Conservation (phyloP, 2,113 vertebrate species). For the Colaptes auratus region DNA sequence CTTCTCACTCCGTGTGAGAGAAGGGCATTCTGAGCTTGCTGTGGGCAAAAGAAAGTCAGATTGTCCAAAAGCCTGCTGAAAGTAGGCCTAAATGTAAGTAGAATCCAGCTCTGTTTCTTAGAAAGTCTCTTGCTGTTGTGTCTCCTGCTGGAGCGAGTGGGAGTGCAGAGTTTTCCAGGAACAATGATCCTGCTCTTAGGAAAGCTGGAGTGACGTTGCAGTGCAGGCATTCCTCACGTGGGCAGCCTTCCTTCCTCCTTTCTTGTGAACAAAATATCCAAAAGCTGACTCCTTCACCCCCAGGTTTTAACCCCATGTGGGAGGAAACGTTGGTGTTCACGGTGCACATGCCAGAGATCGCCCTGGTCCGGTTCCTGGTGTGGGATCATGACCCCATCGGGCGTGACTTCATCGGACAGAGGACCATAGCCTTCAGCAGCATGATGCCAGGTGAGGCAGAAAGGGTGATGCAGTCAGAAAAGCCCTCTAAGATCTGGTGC, state of each 20-base stretch:
- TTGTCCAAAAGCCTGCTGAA: not conserved
- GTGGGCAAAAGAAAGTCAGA: not conserved
- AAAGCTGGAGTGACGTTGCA: not conserved
- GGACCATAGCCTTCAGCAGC: conserved; percentile 92
- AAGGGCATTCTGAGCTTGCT: not conserved
- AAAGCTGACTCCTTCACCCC: not conserved
- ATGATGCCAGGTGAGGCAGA: conserved; percentile 91
- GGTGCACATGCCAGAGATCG: conserved; percentile 91
- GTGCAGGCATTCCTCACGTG: not conserved
- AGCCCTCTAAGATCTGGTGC: no score
- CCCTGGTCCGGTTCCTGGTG: conserved; percentile 92
- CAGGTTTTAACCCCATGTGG: conserved; percentile 99
- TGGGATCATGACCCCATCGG: conserved; percentile 99
- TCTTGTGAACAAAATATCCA: not conserved
- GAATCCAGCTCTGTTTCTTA: not conserved
- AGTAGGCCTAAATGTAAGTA: not conserved
- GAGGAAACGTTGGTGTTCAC: conserved; percentile 96
- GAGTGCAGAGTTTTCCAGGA: not conserved
- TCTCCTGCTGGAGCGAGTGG: not conserved
- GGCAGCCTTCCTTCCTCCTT: not conserved
- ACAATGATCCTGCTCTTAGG: not conserved
- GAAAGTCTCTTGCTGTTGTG: not conserved
- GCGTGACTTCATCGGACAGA: conserved; percentile 96
- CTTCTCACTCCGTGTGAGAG: not conserved
- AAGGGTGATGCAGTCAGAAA: no score